Base-by-base conservation (phyloP, 1,140 invertebrate genomes). In the Saccostrea cuccullata region DNA sequence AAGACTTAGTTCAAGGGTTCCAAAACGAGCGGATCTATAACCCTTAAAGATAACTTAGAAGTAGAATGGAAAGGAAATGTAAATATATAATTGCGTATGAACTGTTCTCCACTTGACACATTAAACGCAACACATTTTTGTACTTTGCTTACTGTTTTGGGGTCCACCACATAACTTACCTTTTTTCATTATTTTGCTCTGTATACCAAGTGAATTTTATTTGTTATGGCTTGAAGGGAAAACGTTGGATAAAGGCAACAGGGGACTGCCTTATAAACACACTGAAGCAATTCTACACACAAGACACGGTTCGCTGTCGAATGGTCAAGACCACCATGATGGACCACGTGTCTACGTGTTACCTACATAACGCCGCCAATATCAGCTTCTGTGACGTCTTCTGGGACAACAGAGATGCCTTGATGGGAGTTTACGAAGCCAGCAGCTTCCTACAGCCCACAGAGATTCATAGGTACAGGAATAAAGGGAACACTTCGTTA, bases 321-420 rank as follows among this genome's bases (percentile, higher is more conserved):
- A 84, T 86, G 26, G 23, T 82, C 6, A 88, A 88, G 67, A 55
- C 84, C 30, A 70, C 77, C 15, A 88, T 88, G 87, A 56, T 85
- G 17, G 87, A 86, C 20, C 70, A 86, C 26, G 73, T 88, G 11
- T 82, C 87, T 5, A 84, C 77, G 0, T 88, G 87, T 82, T 88
- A 85, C 60, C 55, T 88, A 1, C 36, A 15, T 9, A 88, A 84
- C 47, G 82, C 40, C n/a, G 82, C 55, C 40, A 56, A 56, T 23
- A 56, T 84, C 36, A 84, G 87, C 0, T 88, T 88, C 56, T 88
- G 87, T 82, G 87, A 88, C 56, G 85, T 88, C 9, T 47, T 86
- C 15, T 82, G 85, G 84, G 87, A 58, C 26, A 88, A 88, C n/a
- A 86, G 84, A 12, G 56, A 86, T 47, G 87, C 87, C 23, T 13